phyloP scores from a whole-genome alignment of 2,797 vertebrate species.

The Acanthornis magna region DNA sequence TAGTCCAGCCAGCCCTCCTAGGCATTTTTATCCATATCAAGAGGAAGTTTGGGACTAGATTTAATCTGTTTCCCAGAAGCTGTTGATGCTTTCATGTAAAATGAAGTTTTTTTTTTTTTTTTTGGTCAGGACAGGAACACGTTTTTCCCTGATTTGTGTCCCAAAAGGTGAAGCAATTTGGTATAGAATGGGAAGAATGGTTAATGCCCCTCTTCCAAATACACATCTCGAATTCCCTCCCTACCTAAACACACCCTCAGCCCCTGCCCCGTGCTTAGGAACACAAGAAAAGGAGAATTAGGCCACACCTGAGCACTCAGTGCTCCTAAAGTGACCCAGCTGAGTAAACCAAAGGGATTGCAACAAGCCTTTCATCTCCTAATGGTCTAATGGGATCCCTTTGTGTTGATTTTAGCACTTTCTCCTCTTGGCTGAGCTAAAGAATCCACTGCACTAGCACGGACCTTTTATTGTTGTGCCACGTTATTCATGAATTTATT shows the following conservation, averaged over 20 bases:
- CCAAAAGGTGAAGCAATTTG: background rate
- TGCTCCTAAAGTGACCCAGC: slow-evolving; percentile 25
- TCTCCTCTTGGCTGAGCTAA: slow-evolving; percentile 31
- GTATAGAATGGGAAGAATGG: background rate
- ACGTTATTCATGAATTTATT: slow-evolving; percentile 14
- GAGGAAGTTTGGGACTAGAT: background rate
- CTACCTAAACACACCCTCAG: background rate
- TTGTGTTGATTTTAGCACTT: slow-evolving; percentile 63
- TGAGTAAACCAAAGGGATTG: slow-evolving; percentile 34
- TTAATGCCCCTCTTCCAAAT: background rate
- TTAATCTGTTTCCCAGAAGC: slow-evolving; percentile 31
- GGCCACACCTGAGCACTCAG: slow-evolving; percentile 25
- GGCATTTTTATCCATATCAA: slow-evolving; percentile 16
- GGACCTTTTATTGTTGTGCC: slow-evolving; percentile 5
- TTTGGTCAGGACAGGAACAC: background rate
- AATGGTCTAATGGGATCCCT: slow-evolving; percentile 24
- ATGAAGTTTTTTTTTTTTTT: background rate
- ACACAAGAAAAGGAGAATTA: background rate
- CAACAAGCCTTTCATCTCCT: slow-evolving; percentile 45
- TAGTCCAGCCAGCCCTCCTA: background rate
- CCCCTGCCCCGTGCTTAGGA: background rate
- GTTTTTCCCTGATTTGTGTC: background rate
- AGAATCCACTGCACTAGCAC: background rate
- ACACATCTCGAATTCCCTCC: background rate
- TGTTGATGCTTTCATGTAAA: background rate